A percentile compares a stretch with the other conserved stretches of the same genome.
phyloP scores from a whole-genome alignment of 64 coral and sea anemone species.

The Astreopora myriophthalma region DNA sequence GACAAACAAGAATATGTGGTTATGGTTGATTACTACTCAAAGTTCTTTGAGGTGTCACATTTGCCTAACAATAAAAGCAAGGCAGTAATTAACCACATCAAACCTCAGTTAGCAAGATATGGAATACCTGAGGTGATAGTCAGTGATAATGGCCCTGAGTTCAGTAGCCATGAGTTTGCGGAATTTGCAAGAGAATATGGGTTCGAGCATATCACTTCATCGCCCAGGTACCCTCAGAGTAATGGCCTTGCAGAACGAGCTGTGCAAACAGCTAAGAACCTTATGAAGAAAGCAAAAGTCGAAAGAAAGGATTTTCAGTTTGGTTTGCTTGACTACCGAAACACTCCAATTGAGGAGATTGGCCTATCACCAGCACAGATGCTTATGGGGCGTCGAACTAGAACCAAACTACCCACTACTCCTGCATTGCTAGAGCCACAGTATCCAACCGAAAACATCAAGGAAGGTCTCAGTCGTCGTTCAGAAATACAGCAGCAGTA shows the following conservation, averaged over 20 bases:
- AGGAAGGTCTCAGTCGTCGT: too few relatives aligned
- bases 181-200: background rate
- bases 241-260: too few relatives aligned
- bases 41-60: background rate
- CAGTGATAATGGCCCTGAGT: background rate
- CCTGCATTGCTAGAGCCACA: background rate
- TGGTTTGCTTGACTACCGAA: too few relatives aligned
- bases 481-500: background rate
- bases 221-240: background rate
- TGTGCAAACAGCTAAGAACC: constrained; percentile 8
- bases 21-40: constrained; percentile 5
- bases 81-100: background rate
- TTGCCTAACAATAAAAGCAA: background rate
- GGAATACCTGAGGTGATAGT: background rate
- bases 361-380: background rate
- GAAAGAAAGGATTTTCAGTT: background rate
- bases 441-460: background rate
- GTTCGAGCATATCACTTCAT: background rate
- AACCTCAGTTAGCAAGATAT: background rate
- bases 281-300: background rate
- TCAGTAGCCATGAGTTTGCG: background rate
- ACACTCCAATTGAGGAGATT: background rate
- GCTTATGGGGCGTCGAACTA: background rate
- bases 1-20: background rate
- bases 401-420: background rate